Conservation (phyloP, 2,888 invertebrate species). For the Hirtodrosophila duncani region DNA sequence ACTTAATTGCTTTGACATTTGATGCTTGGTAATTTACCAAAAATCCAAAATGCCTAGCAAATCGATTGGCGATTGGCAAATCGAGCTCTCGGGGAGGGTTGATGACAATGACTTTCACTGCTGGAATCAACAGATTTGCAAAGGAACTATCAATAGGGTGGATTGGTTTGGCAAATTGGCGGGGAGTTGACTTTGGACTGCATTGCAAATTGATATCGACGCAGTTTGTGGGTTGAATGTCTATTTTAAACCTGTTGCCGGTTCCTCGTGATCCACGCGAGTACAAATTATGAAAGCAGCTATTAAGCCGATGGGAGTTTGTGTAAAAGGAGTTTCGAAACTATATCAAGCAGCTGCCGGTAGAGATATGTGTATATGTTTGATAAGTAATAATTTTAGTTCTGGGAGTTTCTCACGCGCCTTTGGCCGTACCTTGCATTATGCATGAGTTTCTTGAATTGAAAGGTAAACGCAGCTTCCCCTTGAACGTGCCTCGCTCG, state of each 20-base stretch:
- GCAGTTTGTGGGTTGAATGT: conserved; percentile 1
- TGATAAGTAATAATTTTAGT: conserved; percentile 26
- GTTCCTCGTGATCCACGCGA: no score
- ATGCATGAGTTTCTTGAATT: conserved; percentile 53
- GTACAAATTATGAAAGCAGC: no score
- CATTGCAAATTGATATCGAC: conserved; percentile 16
- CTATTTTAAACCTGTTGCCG: conserved; percentile 42
- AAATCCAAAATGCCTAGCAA: conserved; percentile 35
- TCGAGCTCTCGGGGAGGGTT: conserved; percentile 20
- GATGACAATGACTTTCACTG: conserved; percentile 17
- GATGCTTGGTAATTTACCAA: conserved; percentile 62
- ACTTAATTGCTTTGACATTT: conserved; percentile 71
- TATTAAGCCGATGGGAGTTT: no score
- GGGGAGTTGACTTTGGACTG: conserved; percentile 32
- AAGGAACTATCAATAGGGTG: conserved; percentile 10
- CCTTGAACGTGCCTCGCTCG: conserved; percentile 45
- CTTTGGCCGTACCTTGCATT: conserved; percentile 52
- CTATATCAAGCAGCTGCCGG: conserved; percentile 2
- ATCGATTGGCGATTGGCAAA: conserved; percentile 60
- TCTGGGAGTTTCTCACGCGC: conserved; percentile 58
- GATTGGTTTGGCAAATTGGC: conserved; percentile 41
- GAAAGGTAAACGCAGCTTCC: conserved; percentile 30
- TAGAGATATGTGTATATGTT: not conserved
- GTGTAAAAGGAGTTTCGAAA: no score
- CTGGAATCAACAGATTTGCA: conserved; percentile 9